Percentiles rank a stretch among this genome's conserved stretches.
phyloP scores from a whole-genome alignment of 1,140 invertebrate species.

The Megalopta genalis region DNA sequence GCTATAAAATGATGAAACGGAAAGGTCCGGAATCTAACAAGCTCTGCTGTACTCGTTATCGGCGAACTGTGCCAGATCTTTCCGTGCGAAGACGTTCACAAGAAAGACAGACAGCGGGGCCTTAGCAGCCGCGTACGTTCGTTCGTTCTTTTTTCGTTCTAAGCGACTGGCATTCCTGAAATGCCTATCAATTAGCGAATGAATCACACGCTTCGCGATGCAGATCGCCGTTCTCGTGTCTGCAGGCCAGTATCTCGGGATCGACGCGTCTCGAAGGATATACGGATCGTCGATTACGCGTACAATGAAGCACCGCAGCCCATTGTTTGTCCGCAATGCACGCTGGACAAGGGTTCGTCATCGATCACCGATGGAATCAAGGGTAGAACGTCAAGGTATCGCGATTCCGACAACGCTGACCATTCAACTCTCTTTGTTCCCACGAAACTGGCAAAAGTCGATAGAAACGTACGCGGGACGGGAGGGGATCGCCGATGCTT shows the following conservation, averaged over 20 bases:
- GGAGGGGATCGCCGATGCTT: neutral
- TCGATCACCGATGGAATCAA: slow-evolving; percentile 23
- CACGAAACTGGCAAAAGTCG: neutral
- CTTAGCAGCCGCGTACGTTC: too few species aligned
- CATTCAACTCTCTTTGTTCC: neutral
- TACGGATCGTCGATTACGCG: slow-evolving; percentile 38
- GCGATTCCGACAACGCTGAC: neutral
- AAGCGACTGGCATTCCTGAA: slow-evolving; percentile 10
- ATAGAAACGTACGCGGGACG: neutral
- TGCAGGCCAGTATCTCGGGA: slow-evolving; percentile 26
- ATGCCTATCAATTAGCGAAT: slow-evolving; percentile 28
- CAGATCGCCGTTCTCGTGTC: slow-evolving; percentile 28
- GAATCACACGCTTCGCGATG: slow-evolving; percentile 43
- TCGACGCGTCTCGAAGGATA: slow-evolving; percentile 39
- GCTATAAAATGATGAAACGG: neutral
- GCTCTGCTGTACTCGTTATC: neutral
- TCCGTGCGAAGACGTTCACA: neutral
- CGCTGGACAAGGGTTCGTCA: neutral
- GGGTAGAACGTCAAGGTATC: neutral
- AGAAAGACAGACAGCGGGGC: neutral
- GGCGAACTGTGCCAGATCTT: neutral
- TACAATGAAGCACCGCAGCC: slow-evolving; percentile 25
- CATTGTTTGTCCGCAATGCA: slow-evolving; percentile 27
- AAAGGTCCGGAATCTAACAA: neutral
- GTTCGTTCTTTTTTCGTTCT: neutral